phyloP scores from a whole-genome alignment of 2,888 invertebrate genomes.

The Meghimatium bilineatum region DNA sequence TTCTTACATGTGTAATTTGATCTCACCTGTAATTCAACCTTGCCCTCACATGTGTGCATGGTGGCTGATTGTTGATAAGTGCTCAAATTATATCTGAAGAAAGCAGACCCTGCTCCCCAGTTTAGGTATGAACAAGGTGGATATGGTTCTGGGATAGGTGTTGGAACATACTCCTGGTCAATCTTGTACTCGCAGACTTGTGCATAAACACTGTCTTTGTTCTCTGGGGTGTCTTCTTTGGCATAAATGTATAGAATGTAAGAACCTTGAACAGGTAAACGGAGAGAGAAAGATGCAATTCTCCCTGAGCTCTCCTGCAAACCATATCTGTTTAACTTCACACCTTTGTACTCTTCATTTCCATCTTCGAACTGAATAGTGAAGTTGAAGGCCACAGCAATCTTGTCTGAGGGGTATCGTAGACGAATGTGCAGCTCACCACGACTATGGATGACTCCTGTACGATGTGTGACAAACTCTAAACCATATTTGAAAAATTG shows the following conservation, averaged over 20 bases:
- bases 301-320: conserved; percentile 76
- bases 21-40: conserved; percentile 74
- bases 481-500: conserved; percentile 77
- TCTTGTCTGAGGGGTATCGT: conserved; percentile 72
- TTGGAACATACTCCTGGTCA: conserved; percentile 66
- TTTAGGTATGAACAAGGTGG: conserved; percentile 77
- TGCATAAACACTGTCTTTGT: conserved; percentile 76
- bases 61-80: conserved; percentile 75
- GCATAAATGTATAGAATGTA: conserved; percentile 77
- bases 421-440: conserved; percentile 74
- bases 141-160: conserved; percentile 71
- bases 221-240: conserved; percentile 74
- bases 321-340: conserved; percentile 73
- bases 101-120: conserved; percentile 75
- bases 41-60: conserved; percentile 73
- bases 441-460: conserved; percentile 74
- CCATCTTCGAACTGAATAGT: conserved; percentile 75
- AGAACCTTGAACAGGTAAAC: conserved; percentile 73
- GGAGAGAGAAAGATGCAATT: conserved; percentile 75
- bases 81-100: conserved; percentile 72
- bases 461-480: conserved; percentile 76
- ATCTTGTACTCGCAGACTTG: conserved; percentile 77
- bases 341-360: conserved; percentile 70
- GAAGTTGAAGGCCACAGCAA: conserved; percentile 76
- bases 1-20: not conserved